Conservation (phyloP, 2,888 invertebrate genomes). For the Drosophila melanosoma region DNA sequence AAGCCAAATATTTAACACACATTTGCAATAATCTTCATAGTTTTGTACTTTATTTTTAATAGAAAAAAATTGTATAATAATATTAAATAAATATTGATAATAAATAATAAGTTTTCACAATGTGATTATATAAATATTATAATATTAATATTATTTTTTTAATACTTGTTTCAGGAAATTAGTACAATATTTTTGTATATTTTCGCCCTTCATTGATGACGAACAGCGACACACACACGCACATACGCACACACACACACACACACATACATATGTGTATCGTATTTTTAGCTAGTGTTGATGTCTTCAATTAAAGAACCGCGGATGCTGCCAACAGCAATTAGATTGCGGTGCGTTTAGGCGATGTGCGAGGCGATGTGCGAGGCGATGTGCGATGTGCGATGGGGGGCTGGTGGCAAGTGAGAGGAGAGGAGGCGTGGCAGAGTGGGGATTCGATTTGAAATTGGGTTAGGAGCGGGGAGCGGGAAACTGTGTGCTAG, state of each 20-base stretch:
- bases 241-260: slow-evolving; percentile 2
- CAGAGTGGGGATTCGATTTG: background rate
- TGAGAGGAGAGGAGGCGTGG: slow-evolving; percentile 8
- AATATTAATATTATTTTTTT: too few relatives aligned
- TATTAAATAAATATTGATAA: too few relatives aligned
- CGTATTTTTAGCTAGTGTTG: slow-evolving; percentile 81
- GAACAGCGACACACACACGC: slow-evolving; percentile 17
- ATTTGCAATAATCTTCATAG: background rate
- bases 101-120: too few relatives aligned
- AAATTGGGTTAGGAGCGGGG: background rate
- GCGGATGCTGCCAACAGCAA: slow-evolving; percentile 79
- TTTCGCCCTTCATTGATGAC: slow-evolving; percentile 61
- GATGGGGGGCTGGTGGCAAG: slow-evolving; percentile 20
- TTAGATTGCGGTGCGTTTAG: slow-evolving; percentile 76
- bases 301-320: slow-evolving; percentile 84
- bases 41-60: background rate
- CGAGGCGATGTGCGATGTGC: slow-evolving; percentile 53
- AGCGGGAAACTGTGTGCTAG: background rate
- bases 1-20: background rate
- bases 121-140: too few relatives aligned
- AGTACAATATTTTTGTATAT: background rate
- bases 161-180: background rate
- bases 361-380: slow-evolving; percentile 58
- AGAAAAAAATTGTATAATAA: background rate
- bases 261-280: slow-evolving; percentile 18